Evolutionary conservation across 2,888 invertebrate genomes (phyloP), one percentile per base, ranked within the genome.

Genomic region (Marronus borbonicus): DNA sequence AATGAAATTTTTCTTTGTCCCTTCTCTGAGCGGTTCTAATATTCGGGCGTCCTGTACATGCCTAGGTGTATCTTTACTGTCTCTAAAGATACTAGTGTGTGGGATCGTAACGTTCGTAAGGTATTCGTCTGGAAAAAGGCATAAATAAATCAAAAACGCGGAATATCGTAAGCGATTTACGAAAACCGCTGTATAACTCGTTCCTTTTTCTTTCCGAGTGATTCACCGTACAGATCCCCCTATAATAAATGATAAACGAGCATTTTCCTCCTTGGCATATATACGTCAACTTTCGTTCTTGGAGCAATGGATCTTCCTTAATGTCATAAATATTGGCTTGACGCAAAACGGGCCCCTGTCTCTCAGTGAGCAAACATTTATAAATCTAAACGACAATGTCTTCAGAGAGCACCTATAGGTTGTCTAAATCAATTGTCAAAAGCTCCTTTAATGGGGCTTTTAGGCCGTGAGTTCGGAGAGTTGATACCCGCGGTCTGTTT

Each of bases 181-280:
- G 72, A 20, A 70, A 72, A 58, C 39, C 72, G 58, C 58, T 31
- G 72, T 58, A 72, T 58, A 72, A 72, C 36, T 72, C 36, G 72
- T 24, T 72, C 58, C 20, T 58, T 72, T 58, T 20, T 72, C 72
- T 72, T 58, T 58, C 58, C 72, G 39, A 72, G 20, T 72, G 72
- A 31, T 72, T 39, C 55, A n/a, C 72, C 20, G 52, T 55, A 31
- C 31, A 31, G 28, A 31, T 28, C 52, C 50, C 39, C 44, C 44
- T 58, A 39, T 72, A 72, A 72, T 72, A 72, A 72, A 72, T 72
- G 72, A 72, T 72, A 72, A 72, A 72, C 72, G 72, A 72, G 58
- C 72, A n/a, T 72, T 44, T 58, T 58, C 58, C 17, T 72, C 72
- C 72, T 58, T 58, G 72, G 72, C 72, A 39, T 58, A 72, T 72